Base-by-base conservation (phyloP, 2,888 invertebrate species). In the Synanthedon myopaeformis region DNA sequence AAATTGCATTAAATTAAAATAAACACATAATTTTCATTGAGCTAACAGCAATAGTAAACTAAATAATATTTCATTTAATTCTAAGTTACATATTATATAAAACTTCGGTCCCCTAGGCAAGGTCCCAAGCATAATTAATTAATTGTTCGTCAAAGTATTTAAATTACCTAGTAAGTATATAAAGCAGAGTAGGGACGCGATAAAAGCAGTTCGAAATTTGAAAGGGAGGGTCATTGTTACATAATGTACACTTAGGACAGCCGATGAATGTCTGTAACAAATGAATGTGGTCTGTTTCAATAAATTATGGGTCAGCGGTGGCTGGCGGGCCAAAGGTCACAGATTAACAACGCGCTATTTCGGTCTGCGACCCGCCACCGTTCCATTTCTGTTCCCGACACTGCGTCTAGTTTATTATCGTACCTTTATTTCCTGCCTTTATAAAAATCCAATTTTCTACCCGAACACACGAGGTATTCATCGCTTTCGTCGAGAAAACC, bases 271-370 rank as follows among this genome's bases (percentile, higher is more conserved):
- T 45, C 45, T 45, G 62, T 67, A 64, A 69, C 68, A 69, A 72
- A 71, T 64, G 63, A 65, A 66, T 69, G 67, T 67, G 67, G 55
- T 55, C 55, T 67, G 70, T 67, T 72, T 75, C 72, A 76, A 82
- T 82, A 79, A 81, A 83, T 83, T 77, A 70, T 69, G 76, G 76
- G 76, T 74, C 74, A 70, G 70, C 66, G 68, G 67, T 67, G 70
- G 69, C 64, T 65, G 67, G 62, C 59, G 63, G 58, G 67, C 61
- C 69, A 82, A 82, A 83, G 84, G 82, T 83, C 81, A 78, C 76
- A 75, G 79, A 82, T 82, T 81, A 81, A 79, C 76, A 74, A 70
- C 72, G 68, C 62, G 70, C 75, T 82, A 82, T 83, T 82, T 83
- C 65, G 70, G 74, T 71, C 70, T 70, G 67, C 73, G 79, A 79